Evolutionary conservation across 2,113 vertebrate species (phyloP).

Genomic region (Bagarius yarrelli): DNA sequence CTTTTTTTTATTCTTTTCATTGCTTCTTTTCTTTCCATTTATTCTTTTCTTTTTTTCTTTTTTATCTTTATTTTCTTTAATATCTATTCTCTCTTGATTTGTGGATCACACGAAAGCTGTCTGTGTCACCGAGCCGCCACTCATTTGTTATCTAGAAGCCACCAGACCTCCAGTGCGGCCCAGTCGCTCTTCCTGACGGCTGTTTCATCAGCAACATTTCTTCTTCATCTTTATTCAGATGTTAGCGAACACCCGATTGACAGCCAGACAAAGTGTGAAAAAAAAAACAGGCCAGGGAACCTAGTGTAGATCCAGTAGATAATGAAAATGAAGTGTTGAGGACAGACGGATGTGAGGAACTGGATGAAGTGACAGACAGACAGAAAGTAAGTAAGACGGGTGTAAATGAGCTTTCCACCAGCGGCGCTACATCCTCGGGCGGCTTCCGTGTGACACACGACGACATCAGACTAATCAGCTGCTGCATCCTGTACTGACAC

Average conservation of each 20-base stretch:
- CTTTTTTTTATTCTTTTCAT: no score
- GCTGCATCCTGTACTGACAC: constrained; percentile 37
- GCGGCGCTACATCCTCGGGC: constrained; percentile 8
- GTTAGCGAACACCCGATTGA: neutral
- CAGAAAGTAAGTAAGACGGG: neutral
- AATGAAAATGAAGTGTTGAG: constrained; percentile 1
- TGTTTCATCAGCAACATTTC: neutral
- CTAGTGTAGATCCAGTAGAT: neutral
- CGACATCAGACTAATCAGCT: constrained; percentile 48
- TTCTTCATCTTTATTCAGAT: neutral
- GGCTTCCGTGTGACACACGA: constrained; percentile 38
- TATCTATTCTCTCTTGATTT: neutral
- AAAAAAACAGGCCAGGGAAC: neutral
- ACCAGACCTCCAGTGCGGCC: neutral
- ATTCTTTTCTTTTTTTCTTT: neutral
- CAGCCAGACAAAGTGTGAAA: neutral
- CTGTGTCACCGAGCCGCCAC: neutral
- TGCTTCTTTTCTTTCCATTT: neutral
- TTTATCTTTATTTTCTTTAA: neutral
- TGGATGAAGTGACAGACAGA: neutral
- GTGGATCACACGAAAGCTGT: neutral
- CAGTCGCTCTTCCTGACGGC: neutral
- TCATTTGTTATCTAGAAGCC: constrained; percentile 7
- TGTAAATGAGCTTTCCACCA: constrained; percentile 27
- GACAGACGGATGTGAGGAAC: neutral